Percentiles rank a stretch among this genome's conserved stretches.
phyloP scores from a whole-genome alignment of 2,797 vertebrate species.

The Hyperoplus lanceolatus region DNA sequence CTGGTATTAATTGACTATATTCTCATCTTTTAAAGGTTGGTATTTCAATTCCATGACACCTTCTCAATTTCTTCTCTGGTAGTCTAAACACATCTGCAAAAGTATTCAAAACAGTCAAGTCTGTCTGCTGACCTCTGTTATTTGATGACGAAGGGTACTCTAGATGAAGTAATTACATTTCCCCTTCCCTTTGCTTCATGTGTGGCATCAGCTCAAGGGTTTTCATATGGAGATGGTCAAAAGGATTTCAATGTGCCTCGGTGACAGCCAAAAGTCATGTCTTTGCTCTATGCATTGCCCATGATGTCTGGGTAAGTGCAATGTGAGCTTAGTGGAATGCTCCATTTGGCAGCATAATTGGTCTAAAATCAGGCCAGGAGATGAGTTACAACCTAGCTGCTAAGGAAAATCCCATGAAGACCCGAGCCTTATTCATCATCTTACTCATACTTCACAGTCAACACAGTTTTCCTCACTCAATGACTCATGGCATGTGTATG shows the following conservation, averaged over 20 bases:
- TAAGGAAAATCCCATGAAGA: slow-evolving; percentile 23
- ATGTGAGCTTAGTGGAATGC: slow-evolving; percentile 19
- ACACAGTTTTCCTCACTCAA: slow-evolving; percentile 5
- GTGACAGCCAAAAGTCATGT: neutral
- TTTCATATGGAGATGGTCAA: slow-evolving; percentile 9
- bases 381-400: slow-evolving; percentile 2
- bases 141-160: slow-evolving; percentile 30
- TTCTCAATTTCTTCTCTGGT: too few relatives aligned
- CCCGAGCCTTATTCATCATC: slow-evolving; percentile 23
- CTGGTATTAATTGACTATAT: too few relatives aligned
- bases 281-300: neutral
- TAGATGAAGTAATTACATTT: slow-evolving; percentile 31
- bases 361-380: neutral
- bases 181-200: slow-evolving; percentile 2
- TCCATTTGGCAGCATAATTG: slow-evolving; percentile 19
- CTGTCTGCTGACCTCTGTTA: too few relatives aligned
- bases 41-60: too few relatives aligned
- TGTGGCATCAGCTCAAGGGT: slow-evolving; percentile 2
- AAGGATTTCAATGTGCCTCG: neutral
- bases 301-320: slow-evolving; percentile 4
- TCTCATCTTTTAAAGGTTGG: too few relatives aligned
- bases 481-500: slow-evolving; percentile 31
- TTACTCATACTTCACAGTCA: slow-evolving; percentile 26
- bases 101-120: too few relatives aligned
- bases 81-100: too few relatives aligned